Percentiles rank a stretch among this genome's conserved stretches.
These are phyloP conservation scores for Rhingia campestris DNA, from an alignment of 2,888 invertebrate genomes.

Conservation along the genomic window DNA sequence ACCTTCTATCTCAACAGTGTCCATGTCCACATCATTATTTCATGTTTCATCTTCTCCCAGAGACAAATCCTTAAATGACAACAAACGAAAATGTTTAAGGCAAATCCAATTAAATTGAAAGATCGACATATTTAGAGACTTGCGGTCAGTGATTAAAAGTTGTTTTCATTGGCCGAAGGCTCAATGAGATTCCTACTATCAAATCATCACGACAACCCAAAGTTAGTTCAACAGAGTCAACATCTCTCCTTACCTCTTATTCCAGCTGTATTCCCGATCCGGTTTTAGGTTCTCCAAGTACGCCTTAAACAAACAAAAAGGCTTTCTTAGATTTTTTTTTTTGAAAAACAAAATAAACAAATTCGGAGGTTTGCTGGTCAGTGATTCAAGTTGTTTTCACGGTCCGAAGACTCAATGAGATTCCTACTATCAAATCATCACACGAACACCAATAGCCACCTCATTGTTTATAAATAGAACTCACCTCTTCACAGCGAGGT, in stretches of 20 bases:
- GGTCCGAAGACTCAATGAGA: slow-evolving; percentile 41
- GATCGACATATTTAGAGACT: neutral
- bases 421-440: slow-evolving; percentile 46
- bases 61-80: neutral
- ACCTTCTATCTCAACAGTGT: too few species aligned
- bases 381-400: slow-evolving; percentile 33
- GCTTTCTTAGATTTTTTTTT: too few species aligned
- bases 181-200: slow-evolving; percentile 79
- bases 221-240: neutral
- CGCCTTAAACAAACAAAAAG: neutral
- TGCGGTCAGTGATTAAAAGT: slow-evolving; percentile 73
- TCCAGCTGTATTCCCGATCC: too few species aligned
- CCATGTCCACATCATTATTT: too few species aligned
- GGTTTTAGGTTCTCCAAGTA: too few species aligned
- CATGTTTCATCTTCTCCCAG: too few species aligned
- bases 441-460: neutral
- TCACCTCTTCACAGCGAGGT: slow-evolving; percentile 7
- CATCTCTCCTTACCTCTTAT: slow-evolving; percentile 22
- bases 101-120: neutral
- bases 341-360: neutral
- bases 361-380: neutral
- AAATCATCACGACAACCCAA: slow-evolving; percentile 61
- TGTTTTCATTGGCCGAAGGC: slow-evolving; percentile 78
- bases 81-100: neutral
- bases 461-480: neutral